Percentiles rank a stretch among this genome's conserved stretches.
These are phyloP conservation scores for Clupea harengus DNA, from an alignment of 2,113 vertebrate genomes.

Conservation along the genomic window DNA sequence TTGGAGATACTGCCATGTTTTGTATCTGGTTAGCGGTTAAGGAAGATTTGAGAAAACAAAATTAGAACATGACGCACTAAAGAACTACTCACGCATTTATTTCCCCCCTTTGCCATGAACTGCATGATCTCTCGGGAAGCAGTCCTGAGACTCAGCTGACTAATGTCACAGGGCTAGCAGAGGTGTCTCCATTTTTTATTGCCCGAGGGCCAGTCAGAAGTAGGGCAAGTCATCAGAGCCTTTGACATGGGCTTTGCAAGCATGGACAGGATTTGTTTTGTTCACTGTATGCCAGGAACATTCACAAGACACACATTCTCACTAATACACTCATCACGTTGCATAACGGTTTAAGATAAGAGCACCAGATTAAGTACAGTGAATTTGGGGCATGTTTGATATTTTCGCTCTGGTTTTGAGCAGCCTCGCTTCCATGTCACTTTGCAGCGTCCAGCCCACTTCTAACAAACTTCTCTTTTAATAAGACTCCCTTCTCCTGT, in stretches of 20 bases:
- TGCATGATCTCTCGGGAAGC: not conserved
- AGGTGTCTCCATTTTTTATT: slow-evolving; percentile 38
- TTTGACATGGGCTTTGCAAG: not conserved
- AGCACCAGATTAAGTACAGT: not conserved
- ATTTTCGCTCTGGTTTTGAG: not conserved
- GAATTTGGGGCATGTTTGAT: not conserved
- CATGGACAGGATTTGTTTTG: not conserved
- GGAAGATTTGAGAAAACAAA: not conserved
- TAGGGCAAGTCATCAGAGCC: slow-evolving; percentile 45
- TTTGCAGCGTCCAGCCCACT: not conserved
- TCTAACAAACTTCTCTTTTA: slow-evolving; percentile 2
- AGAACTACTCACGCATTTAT: not conserved
- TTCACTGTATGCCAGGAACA: not conserved
- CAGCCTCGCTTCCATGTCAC: not conserved
- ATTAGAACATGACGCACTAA: not conserved
- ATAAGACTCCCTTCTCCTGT: not conserved
- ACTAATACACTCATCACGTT: not conserved
- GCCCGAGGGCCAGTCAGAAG: slow-evolving; percentile 44
- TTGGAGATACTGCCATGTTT: not conserved
- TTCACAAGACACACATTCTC: not conserved
- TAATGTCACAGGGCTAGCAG: slow-evolving; percentile 33
- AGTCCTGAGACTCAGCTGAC: not conserved
- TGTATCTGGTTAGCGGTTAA: not conserved
- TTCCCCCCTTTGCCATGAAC: not conserved
- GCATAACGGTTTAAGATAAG: not conserved